A percentile compares a stretch with the other conserved stretches of the same genome.
Evolutionary conservation across 2,888 invertebrate genomes (phyloP).

Genomic region (Seira ritae): DNA sequence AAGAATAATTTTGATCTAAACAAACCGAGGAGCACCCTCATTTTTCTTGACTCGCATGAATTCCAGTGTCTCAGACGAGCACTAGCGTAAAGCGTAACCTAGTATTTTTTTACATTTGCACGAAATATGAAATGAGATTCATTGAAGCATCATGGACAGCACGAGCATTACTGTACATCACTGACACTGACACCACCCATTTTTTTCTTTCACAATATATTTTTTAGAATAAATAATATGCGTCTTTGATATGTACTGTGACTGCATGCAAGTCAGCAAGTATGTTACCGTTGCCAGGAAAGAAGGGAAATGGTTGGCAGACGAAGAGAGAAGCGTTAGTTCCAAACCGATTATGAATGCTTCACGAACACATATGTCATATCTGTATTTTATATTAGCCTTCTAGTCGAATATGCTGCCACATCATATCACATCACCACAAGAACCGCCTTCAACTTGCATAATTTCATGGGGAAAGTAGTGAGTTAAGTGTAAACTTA

Average conservation of each 20-base stretch:
- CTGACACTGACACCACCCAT: not conserved
- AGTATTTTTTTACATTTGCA: too few relatives aligned
- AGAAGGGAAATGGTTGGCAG: not conserved
- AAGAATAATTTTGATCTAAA: not conserved
- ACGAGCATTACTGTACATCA: not conserved
- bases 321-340: not conserved
- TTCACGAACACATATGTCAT: conserved; percentile 1
- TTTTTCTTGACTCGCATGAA: too few relatives aligned
- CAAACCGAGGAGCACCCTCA: too few relatives aligned
- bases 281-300: not conserved
- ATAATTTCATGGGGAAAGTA: not conserved
- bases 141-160: not conserved
- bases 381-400: not conserved
- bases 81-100: too few relatives aligned
- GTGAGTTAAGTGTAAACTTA: not conserved
- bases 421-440: not conserved
- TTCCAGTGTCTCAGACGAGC: too few relatives aligned
- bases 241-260: not conserved
- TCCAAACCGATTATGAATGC: not conserved
- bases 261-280: too few relatives aligned
- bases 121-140: not conserved
- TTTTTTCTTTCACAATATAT: not conserved
- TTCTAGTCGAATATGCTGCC: not conserved
- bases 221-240: not conserved
- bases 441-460: conserved; percentile 8